These are phyloP conservation scores for Phataginus tricuspis DNA, from an alignment of 2,797 vertebrate species.

Conservation along the genomic window DNA sequence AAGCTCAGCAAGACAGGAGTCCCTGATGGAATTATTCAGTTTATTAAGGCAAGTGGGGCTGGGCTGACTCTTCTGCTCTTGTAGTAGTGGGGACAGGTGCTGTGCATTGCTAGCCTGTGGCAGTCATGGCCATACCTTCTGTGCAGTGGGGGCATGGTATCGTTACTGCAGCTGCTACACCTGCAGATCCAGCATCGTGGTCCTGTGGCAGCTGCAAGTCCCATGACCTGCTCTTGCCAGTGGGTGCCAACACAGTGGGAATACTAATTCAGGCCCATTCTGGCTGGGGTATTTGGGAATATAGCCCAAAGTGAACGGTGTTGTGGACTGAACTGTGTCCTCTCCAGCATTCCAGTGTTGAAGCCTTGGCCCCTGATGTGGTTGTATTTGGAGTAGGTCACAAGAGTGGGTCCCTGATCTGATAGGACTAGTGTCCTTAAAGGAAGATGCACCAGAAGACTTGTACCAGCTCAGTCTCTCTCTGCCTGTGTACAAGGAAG, in stretches of 20 bases:
- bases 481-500: background rate
- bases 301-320: background rate
- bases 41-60: slow-evolving; percentile 92
- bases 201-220: background rate
- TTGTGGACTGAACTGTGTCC: background rate
- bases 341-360: background rate
- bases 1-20: slow-evolving; percentile 99
- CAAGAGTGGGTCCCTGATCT: background rate
- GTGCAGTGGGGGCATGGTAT: too few relatives aligned
- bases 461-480: background rate
- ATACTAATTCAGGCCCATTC: background rate
- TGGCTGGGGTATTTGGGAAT: background rate
- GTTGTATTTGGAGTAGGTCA: background rate
- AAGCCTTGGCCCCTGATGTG: background rate
- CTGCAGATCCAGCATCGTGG: background rate
- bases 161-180: background rate
- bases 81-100: background rate
- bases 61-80: background rate
- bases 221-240: background rate
- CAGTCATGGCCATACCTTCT: background rate
- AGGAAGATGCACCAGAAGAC: background rate
- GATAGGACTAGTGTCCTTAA: background rate
- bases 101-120: background rate
- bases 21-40: slow-evolving; percentile 97
- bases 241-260: background rate